Evolutionary conservation across 2,888 invertebrate species (phyloP).

Genomic region (Leptinotarsa haldemani): DNA sequence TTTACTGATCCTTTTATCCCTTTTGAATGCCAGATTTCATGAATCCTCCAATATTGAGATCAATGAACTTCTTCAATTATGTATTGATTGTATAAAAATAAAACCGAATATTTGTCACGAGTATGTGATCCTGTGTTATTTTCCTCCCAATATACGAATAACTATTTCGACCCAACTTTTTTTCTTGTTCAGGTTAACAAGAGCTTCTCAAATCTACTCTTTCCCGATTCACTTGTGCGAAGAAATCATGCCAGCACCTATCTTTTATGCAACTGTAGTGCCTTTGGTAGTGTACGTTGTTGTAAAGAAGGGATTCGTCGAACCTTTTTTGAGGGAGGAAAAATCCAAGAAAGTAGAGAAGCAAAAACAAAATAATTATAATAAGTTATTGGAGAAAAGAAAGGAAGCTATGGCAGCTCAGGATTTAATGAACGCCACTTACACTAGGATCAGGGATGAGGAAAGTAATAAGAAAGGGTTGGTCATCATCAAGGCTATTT

Average conservation of each 20-base stretch:
- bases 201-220: constrained; percentile 88
- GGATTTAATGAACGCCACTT: constrained; percentile 92
- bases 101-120: too few species aligned
- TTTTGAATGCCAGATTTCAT: not conserved
- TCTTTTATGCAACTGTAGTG: constrained; percentile 93
- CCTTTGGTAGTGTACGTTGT: constrained; percentile 85
- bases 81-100: too few species aligned
- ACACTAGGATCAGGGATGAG: constrained; percentile 81
- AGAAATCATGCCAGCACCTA: constrained; percentile 87
- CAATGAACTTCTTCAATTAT: too few species aligned
- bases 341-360: constrained; percentile 84
- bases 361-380: constrained; percentile 83
- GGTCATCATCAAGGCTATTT: constrained; percentile 85
- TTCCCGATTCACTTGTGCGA: constrained; percentile 93
- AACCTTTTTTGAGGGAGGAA: constrained; percentile 83
- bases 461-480: constrained; percentile 88
- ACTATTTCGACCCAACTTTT: not conserved
- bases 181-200: constrained; percentile 74
- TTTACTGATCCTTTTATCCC: too few species aligned
- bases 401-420: constrained; percentile 88
- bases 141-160: not conserved
- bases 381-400: constrained; percentile 81
- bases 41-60: too few species aligned
- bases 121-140: not conserved
- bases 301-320: constrained; percentile 86